phyloP scores from a whole-genome alignment of 2,113 vertebrate species.

The Synodontis membranacea region DNA sequence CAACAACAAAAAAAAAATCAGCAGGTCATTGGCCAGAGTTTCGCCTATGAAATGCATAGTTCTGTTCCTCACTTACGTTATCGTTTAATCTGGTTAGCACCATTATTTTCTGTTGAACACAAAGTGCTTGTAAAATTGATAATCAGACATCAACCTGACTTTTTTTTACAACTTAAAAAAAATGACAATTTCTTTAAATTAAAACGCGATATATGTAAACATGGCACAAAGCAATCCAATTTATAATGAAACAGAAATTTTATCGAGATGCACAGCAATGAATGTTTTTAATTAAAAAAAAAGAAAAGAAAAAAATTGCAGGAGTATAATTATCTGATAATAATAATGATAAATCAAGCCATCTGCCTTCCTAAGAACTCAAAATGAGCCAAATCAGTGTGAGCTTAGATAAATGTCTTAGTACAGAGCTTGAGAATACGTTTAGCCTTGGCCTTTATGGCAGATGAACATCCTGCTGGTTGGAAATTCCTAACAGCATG shows the following conservation, averaged over 20 bases:
- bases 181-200: too few species aligned
- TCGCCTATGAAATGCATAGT: neutral
- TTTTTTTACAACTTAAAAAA: neutral
- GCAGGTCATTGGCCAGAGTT: neutral
- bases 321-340: neutral
- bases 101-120: neutral
- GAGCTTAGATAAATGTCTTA: conserved; percentile 6
- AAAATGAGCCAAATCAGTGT: neutral
- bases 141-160: neutral
- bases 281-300: conserved; percentile 7
- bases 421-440: neutral
- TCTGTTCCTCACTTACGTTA: neutral
- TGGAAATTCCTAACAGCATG: conserved; percentile 12
- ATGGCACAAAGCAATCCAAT: neutral
- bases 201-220: neutral
- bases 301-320: neutral
- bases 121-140: neutral
- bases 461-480: conserved; percentile 17
- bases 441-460: conserved; percentile 5
- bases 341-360: neutral
- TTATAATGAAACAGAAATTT: neutral
- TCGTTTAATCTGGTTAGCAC: neutral
- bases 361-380: neutral
- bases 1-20: neutral
- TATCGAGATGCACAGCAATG: neutral